These are phyloP conservation scores for Agrypnus murinus DNA, from an alignment of 2,888 invertebrate genomes.

Conservation along the genomic window DNA sequence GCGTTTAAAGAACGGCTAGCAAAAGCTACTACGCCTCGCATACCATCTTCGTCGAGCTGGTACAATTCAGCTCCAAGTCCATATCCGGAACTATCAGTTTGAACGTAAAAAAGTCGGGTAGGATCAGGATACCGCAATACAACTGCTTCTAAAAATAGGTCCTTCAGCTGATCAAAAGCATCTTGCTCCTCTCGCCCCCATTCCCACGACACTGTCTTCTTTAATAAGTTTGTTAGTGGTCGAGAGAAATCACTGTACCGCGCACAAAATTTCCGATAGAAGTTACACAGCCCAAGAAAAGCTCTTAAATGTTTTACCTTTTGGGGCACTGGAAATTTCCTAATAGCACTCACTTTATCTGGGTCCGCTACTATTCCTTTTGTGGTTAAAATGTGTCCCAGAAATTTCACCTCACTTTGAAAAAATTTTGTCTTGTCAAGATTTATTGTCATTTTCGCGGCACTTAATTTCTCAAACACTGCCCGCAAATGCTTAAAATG, in stretches of 20 bases:
- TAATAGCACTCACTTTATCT: conserved; percentile 45
- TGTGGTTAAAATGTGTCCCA: conserved; percentile 48
- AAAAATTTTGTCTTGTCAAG: conserved; percentile 54
- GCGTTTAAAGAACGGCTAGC: not conserved
- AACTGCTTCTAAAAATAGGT: conserved; percentile 36
- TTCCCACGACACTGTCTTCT: conserved; percentile 44
- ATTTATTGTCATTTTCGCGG: conserved; percentile 47
- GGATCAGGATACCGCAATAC: conserved; percentile 31
- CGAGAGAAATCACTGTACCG: conserved; percentile 41
- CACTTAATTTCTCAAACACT: conserved; percentile 7
- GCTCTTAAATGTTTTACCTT: conserved; percentile 53
- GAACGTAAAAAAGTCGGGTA: conserved; percentile 22
- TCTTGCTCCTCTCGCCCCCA: conserved; percentile 38
- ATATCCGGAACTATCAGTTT: conserved; percentile 41
- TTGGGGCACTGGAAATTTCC: conserved; percentile 50
- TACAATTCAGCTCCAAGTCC: conserved; percentile 42
- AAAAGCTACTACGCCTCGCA: conserved; percentile 25
- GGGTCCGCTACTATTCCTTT: conserved; percentile 51
- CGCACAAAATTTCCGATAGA: conserved; percentile 48
- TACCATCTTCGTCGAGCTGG: conserved; percentile 12
- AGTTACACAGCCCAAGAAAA: conserved; percentile 54
- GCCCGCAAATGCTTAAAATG: conserved; percentile 31
- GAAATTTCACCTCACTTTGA: conserved; percentile 45
- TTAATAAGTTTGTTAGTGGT: conserved; percentile 41
- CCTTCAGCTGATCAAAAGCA: conserved; percentile 33